A percentile compares a stretch with the other conserved stretches of the same genome.
These are phyloP conservation scores for Greenwoodochromis staneri DNA, from an alignment of 2,113 vertebrate species.

Conservation along the genomic window DNA sequence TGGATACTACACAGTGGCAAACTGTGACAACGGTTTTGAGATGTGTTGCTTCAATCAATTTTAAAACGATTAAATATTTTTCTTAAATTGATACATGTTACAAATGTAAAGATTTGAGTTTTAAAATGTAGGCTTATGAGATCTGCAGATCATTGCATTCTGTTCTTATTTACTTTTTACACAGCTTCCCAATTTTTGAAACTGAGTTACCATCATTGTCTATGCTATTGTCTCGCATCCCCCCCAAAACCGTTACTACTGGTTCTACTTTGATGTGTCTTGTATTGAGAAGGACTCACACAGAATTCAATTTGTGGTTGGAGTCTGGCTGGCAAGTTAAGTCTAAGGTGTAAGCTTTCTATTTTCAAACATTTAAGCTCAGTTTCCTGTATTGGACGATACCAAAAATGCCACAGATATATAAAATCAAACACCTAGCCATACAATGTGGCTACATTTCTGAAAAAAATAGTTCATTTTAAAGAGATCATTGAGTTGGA, in stretches of 20 bases:
- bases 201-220: neutral
- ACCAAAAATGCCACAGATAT: neutral
- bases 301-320: neutral
- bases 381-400: accelerated
- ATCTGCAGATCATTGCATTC: neutral
- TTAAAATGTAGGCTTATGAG: neutral
- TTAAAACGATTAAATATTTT: neutral
- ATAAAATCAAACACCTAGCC: neutral
- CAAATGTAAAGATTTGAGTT: neutral
- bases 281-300: neutral
- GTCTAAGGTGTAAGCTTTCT: neutral
- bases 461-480: accelerated
- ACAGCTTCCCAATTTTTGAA: neutral
- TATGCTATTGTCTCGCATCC: neutral
- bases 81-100: neutral
- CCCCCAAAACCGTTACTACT: neutral
- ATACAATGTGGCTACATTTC: neutral
- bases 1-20: neutral
- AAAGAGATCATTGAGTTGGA: neutral
- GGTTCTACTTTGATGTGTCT: neutral
- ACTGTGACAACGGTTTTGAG: neutral
- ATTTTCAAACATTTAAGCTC: neutral
- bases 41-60: neutral
- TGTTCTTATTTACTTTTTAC: neutral
- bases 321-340: neutral